A percentile compares a stretch with the other conserved stretches of the same genome.
Conservation (phyloP, 2,888 invertebrate genomes). For the Pherbina coryleti region DNA sequence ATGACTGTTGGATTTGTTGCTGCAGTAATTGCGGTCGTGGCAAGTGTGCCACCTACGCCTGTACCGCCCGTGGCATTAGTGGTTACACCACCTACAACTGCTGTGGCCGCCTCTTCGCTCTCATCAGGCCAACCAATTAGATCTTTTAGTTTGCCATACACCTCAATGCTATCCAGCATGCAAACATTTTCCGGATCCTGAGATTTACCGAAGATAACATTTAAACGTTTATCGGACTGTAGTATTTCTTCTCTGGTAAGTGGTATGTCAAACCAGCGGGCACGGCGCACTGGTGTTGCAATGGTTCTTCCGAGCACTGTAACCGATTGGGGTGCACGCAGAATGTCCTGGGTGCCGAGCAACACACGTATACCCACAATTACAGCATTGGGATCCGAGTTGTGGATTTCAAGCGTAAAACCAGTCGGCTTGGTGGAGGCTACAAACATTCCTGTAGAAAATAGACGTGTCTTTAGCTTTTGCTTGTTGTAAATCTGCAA, state of each 20-base stretch:
- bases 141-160: conserved; percentile 96
- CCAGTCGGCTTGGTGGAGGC: conserved; percentile 92
- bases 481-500: conserved; percentile 94
- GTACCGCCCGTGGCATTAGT: conserved; percentile 62
- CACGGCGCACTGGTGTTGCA: conserved; percentile 79
- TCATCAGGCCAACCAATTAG: conserved; percentile 98
- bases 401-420: conserved; percentile 88
- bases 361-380: conserved; percentile 90
- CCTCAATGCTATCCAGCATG: conserved; percentile 94
- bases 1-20: conserved; percentile 15
- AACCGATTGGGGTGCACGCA: conserved; percentile 64
- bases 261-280: conserved; percentile 96
- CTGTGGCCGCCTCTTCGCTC: conserved; percentile 76
- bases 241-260: conserved; percentile 93
- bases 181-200: conserved; percentile 90
- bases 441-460: conserved; percentile 84
- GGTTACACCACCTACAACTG: conserved; percentile 58
- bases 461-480: conserved; percentile 87
- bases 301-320: conserved; percentile 75
- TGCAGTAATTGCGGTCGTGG: conserved; percentile 24
- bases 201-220: conserved; percentile 85
- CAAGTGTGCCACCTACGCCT: conserved; percentile 46
- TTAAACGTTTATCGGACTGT: conserved; percentile 91
- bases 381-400: conserved; percentile 88
- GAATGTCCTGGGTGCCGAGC: conserved; percentile 75